Evolutionary conservation across 1,140 invertebrate genomes (phyloP).

Genomic region (fruit fly (Drosophila melanogaster)): DNA sequence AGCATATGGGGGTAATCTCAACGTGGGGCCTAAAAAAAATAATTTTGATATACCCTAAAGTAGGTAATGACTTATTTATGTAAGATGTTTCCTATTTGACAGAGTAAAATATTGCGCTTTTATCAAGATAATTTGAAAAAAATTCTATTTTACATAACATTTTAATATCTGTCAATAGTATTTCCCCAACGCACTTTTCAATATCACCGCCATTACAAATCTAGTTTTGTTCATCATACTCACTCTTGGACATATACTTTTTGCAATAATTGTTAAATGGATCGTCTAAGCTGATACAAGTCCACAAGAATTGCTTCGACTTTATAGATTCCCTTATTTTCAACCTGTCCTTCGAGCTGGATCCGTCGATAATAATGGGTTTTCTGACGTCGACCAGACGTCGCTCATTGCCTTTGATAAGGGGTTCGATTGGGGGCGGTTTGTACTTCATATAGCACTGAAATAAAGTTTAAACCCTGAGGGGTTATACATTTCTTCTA

Average conservation of each 20-base stretch:
- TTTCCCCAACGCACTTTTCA: no score
- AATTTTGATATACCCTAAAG: no score
- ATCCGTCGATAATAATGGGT: slow-evolving; percentile 3
- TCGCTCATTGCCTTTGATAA: slow-evolving; percentile 12
- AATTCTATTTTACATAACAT: no score
- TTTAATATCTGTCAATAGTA: no score
- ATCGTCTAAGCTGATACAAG: slow-evolving; percentile 15
- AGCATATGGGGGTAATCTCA: slow-evolving; percentile 10
- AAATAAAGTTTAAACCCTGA: slow-evolving; percentile 1
- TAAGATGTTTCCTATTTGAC: no score
- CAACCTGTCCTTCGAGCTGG: background rate
- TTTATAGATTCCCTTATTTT: accelerated
- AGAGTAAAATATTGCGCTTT: no score
- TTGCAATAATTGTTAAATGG: slow-evolving; percentile 4
- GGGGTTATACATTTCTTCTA: slow-evolving; percentile 7
- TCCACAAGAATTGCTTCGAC: background rate
- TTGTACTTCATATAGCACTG: slow-evolving; percentile 34
- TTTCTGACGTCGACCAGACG: slow-evolving; percentile 15
- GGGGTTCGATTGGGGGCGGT: background rate
- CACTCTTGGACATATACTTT: slow-evolving; percentile 11
- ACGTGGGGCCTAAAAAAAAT: background rate
- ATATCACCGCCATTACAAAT: no score
- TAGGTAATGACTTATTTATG: no score
- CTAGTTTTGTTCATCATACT: slow-evolving; percentile 2
- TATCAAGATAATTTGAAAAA: no score